Base-by-base conservation (phyloP, 2,113 vertebrate genomes). In the Plectropomus leopardus region DNA sequence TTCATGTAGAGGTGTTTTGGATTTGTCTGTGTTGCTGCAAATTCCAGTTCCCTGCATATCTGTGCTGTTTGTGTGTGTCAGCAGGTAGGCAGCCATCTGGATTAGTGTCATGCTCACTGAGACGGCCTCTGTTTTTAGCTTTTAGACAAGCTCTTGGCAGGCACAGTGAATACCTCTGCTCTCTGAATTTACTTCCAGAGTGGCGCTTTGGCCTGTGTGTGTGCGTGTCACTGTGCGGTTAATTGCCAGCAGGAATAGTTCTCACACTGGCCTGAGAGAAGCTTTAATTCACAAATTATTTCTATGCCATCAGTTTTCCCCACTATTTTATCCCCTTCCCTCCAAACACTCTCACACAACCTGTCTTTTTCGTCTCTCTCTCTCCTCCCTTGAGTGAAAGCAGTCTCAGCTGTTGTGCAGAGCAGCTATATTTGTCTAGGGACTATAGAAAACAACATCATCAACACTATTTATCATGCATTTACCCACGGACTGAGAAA, bases 141-240 rank as follows among this genome's bases (percentile, higher is more conserved):
- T 70, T 80, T 47, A 67, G 67, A 83, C 57, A 42, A 70, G 50
- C 61, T 85, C 53, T 82, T 90, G 81, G 87, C 88, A 91, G 67
- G 34, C 81, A 60, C 53, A 40, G 55, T 50, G 47, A 88, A 90
- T 86, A 80, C 81, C 77, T 88, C 68, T 51, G 72, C 13, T 11
- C 71, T 87, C 72, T 55, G 70, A 71, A 73, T 87, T 83, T 26
- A 51, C 60, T 88, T 69, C 75, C 48, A 30, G 13, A 73, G 73
- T 71, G 50, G 72, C 54, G 45, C 61, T 26, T 64, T 54, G 32
- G 72, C 40, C 36, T 32, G 47, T 77, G 66, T 84, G 59, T 84
- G 74, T 76, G 75, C 24, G 4, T 78, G 80, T 86, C 51, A 73
- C 60, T 66, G 36, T 54, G 69, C 72, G 72, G 63, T 51, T 85